Conservation (phyloP, 2,888 invertebrate species). For the Entomobrya multifasciata region DNA sequence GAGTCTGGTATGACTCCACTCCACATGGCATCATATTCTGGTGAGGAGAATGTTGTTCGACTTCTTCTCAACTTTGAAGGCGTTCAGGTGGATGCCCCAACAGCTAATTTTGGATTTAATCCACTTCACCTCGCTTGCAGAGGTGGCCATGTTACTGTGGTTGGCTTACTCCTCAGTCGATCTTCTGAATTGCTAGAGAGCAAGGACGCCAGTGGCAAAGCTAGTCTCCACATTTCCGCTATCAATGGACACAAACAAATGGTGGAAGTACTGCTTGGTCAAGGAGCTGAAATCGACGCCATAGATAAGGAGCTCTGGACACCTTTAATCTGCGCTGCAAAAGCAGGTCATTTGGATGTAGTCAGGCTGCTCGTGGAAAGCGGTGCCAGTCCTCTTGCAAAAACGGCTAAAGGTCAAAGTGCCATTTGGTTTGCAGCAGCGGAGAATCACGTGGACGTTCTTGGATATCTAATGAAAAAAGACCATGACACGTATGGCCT, state of each 20-base stretch:
- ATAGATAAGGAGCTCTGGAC: constrained; percentile 98
- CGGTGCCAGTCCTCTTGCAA: constrained; percentile 96
- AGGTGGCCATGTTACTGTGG: constrained; percentile 98
- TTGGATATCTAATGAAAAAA: constrained; percentile 83
- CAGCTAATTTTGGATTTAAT: constrained; percentile 95
- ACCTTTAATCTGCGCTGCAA: constrained; percentile 95
- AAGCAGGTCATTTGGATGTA: constrained; percentile 96
- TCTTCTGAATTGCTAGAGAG: constrained; percentile 96
- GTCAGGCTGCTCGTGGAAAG: constrained; percentile 97
- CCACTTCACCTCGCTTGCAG: constrained; percentile 98
- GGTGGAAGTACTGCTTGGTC: constrained; percentile 97
- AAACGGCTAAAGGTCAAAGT: constrained; percentile 94
- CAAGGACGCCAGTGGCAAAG: constrained; percentile 96
- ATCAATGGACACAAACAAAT: constrained; percentile 98
- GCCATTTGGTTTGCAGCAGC: constrained; percentile 98
- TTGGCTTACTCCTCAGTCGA: constrained; percentile 96
- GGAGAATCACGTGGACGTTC: constrained; percentile 97
- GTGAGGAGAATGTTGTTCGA: constrained; percentile 98
- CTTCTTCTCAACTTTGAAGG: constrained; percentile 97
- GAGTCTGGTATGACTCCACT: constrained; percentile 98
- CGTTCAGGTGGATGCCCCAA: constrained; percentile 97
- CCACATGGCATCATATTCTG: constrained; percentile 97
- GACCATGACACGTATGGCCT: constrained; percentile 98
- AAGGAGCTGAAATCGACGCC: constrained; percentile 99
- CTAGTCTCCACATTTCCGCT: constrained; percentile 97